phyloP scores from a whole-genome alignment of 2,888 invertebrate species.

The Acanthosepion pharaonis region DNA sequence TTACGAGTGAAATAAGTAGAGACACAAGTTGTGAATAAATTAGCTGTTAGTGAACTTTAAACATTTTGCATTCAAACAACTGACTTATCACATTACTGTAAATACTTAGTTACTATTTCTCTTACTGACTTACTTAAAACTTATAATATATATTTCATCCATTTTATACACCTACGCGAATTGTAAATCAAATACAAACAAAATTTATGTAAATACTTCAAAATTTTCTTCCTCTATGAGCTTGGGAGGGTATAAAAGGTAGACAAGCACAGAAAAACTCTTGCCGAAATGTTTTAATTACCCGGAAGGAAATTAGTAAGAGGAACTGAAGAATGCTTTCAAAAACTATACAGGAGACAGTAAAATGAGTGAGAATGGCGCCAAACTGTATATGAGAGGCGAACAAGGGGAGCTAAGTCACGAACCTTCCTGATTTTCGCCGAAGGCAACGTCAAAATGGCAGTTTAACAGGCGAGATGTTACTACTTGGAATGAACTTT shows the following conservation, averaged over 20 bases:
- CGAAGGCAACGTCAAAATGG: background rate
- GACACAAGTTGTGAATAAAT: no score
- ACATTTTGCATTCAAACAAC: no score
- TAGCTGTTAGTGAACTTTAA: no score
- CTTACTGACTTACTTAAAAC: background rate
- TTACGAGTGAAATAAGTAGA: no score
- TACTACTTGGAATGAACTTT: background rate
- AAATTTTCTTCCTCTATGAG: background rate
- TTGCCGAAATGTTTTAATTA: background rate
- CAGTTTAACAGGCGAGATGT: background rate
- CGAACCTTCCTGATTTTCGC: background rate
- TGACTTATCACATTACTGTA: no score
- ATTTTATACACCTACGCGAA: background rate
- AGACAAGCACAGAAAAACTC: background rate
- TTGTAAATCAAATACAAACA: background rate
- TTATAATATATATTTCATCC: background rate
- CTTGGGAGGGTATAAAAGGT: background rate
- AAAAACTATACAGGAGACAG: background rate
- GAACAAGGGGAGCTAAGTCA: background rate
- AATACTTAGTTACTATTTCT: background rate
- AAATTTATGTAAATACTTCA: background rate
- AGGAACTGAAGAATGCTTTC: background rate
- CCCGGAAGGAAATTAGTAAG: background rate
- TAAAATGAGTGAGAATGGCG: background rate
- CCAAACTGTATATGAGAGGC: background rate